These are phyloP conservation scores for Notolepis coatsorum DNA, from an alignment of 2,797 vertebrate species.

Conservation along the genomic window DNA sequence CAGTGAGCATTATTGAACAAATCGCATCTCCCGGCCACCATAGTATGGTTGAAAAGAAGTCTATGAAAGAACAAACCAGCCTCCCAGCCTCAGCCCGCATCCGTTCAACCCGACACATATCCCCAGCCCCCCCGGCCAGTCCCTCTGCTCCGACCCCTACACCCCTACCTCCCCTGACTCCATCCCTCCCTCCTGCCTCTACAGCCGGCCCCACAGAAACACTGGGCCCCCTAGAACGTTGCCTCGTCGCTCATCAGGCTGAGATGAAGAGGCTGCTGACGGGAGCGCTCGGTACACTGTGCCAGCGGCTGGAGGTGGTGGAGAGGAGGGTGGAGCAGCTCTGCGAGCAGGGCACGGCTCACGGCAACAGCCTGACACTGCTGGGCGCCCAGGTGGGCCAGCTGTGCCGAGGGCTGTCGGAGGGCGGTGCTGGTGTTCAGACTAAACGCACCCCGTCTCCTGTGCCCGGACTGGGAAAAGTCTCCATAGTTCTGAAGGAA, in stretches of 20 bases:
- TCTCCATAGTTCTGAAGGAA: conserved; percentile 25
- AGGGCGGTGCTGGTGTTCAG: not conserved
- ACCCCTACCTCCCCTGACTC: conserved; percentile 32
- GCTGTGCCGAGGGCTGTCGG: conserved; percentile 27
- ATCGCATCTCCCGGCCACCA: too few relatives aligned
- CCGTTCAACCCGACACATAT: too few relatives aligned
- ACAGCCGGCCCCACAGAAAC: conserved; percentile 30
- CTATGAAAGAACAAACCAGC: too few relatives aligned
- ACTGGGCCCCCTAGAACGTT: conserved; percentile 45
- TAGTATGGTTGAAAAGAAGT: too few relatives aligned
- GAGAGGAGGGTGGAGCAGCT: conserved; percentile 67
- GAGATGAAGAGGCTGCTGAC: conserved; percentile 77
- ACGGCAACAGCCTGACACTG: conserved; percentile 42
- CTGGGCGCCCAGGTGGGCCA: conserved; percentile 46
- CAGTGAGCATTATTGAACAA: too few relatives aligned
- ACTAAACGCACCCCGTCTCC: not conserved
- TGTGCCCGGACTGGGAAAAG: conserved; percentile 1
- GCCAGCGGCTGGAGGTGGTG: conserved; percentile 71
- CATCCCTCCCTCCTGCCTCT: conserved; percentile 58
- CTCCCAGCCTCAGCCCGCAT: too few relatives aligned
- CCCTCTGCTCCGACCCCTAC: not conserved
- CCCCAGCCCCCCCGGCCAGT: not conserved
- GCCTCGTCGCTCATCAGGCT: conserved; percentile 73
- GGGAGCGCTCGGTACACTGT: conserved; percentile 66
- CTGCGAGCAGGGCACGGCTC: conserved; percentile 43